Base-by-base conservation (phyloP, 2,888 invertebrate genomes). In the Ophioninae sp. region DNA sequence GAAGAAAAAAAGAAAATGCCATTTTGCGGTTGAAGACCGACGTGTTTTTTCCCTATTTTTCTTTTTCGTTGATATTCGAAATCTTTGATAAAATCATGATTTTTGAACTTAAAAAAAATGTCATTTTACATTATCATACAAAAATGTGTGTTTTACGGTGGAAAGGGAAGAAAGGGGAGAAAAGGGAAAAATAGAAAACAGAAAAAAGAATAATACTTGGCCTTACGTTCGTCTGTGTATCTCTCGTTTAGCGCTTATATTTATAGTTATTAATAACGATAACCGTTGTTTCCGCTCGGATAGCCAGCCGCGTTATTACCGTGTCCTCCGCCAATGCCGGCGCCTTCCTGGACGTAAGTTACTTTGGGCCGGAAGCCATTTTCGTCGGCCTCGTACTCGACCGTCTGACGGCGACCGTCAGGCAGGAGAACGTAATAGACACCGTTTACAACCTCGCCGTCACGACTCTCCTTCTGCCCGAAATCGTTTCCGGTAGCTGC, bases 321-420 rank as follows among this genome's bases (percentile, higher is more conserved):
- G 80, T 84, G 85, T 77, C 83, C 84, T 71, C 81, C 84, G n/a
- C 89, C 89, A 23, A 82, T 85, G 17, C 88, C 88, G 30, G 84
- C 58, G 17, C 88, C 88, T 69, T 90, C 91, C 88, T 95, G 95
- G 90, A 95, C 95, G 90, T 96, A 96, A 0, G 95, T 94, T 81
- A 96, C 95, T 88, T 94, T 95, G 44, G 96, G 96, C 86, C 95
- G 94, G 93, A 95, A 96, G 0, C 96, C 96, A 71, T 95, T 93
- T 88, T 95, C 94, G 87, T 96, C 96, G 8, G 96, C 96, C 89
- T 95, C 95, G 92, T 96, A 96, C 87, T 95, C 94, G 0, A 96
- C 96, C 69, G 95, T 95, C 94, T 95, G 94, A 61, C 90, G 88
- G 83, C 91, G 90, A 51, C 93, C 93, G 85, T 92, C 93, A 82